Conservation (phyloP, 2,113 vertebrate species). For the Pontoporia blainvillei region DNA sequence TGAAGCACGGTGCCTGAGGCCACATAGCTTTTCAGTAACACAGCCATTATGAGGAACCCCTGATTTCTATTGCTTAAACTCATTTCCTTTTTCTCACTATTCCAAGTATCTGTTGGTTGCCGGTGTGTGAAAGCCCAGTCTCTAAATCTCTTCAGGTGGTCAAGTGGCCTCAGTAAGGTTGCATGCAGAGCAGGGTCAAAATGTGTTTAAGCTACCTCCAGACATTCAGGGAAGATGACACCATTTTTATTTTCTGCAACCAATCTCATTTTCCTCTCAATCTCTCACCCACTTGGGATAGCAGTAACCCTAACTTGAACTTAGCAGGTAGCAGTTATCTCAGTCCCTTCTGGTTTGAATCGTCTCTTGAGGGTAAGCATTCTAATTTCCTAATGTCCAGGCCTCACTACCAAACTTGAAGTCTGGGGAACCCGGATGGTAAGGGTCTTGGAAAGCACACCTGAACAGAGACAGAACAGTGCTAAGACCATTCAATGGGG, state of each 20-base stretch:
- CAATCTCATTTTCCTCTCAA: not conserved
- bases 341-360: not conserved
- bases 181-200: not conserved
- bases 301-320: not conserved
- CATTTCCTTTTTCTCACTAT: not conserved
- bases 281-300: not conserved
- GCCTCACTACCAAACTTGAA: not conserved
- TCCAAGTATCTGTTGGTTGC: not conserved
- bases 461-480: not conserved
- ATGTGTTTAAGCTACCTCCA: not conserved
- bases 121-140: not conserved
- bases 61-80: not conserved
- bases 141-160: not conserved
- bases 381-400: not conserved
- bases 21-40: not conserved
- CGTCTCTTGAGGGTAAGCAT: not conserved
- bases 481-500: not conserved
- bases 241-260: not conserved
- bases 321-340: not conserved
- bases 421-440: not conserved
- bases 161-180: not conserved
- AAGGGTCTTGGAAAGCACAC: not conserved
- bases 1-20: not conserved
- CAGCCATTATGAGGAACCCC: not conserved
- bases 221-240: not conserved